Conservation (phyloP, 2,888 invertebrate genomes). For the Boloria selene region DNA sequence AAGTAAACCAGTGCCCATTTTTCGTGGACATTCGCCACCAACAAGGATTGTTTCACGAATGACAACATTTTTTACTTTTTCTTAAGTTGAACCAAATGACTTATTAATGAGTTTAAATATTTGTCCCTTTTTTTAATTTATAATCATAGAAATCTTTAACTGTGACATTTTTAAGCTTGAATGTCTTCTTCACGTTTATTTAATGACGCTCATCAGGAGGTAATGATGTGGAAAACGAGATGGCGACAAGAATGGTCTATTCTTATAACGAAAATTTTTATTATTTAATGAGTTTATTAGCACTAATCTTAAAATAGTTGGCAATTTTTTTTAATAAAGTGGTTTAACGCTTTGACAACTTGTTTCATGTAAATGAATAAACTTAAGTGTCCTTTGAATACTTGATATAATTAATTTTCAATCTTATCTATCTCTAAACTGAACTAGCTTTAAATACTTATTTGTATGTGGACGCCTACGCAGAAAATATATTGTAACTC, state of each 20-base stretch:
- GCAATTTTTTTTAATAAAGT: not conserved
- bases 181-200: not conserved
- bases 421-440: conserved; percentile 8
- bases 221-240: not conserved
- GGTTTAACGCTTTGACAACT: no score
- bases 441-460: conserved; percentile 4
- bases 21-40: conserved; percentile 10
- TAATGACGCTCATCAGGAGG: not conserved
- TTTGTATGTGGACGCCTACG: conserved; percentile 5
- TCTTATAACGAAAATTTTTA: not conserved
- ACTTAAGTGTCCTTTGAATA: not conserved
- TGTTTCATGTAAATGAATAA: not conserved
- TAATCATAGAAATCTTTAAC: no score
- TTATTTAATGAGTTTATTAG: not conserved
- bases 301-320: not conserved
- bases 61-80: not conserved
- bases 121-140: no score
- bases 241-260: no score
- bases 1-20: conserved; percentile 1
- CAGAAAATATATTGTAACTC: conserved; percentile 8
- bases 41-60: conserved; percentile 2
- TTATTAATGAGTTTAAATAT: no score
- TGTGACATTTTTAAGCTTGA: no score
- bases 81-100: no score
- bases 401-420: not conserved